Conservation (phyloP, 1,140 invertebrate species). For the Lanistes nyassanus region DNA sequence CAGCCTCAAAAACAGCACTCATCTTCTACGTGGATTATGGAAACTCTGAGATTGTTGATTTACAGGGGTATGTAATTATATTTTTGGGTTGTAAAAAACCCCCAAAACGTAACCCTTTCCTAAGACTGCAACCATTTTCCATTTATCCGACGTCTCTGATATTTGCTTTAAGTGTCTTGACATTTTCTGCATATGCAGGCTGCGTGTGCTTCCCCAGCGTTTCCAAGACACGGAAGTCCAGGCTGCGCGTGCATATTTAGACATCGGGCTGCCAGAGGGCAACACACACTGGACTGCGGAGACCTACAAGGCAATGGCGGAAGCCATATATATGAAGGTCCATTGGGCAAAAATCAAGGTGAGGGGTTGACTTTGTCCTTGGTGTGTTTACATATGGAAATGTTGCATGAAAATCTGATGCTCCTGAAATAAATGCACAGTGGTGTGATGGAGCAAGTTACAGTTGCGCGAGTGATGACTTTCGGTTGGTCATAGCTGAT, state of each 20-base stretch:
- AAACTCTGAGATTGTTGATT: conserved; percentile 31
- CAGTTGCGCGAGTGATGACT: too few relatives aligned
- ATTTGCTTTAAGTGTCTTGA: not conserved
- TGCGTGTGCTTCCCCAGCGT: conserved; percentile 15
- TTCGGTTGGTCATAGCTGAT: too few relatives aligned
- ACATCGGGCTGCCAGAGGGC: not conserved
- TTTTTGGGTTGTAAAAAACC: not conserved
- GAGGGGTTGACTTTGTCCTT: not conserved
- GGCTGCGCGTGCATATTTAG: conserved; percentile 14
- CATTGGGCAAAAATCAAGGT: conserved; percentile 18
- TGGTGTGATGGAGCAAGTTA: too few relatives aligned
- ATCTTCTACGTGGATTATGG: conserved; percentile 45
- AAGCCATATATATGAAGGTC: not conserved
- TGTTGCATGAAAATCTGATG: too few relatives aligned
- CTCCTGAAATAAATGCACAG: too few relatives aligned
- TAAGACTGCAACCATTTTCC: not conserved
- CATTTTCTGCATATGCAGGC: not conserved
- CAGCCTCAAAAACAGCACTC: conserved; percentile 6
- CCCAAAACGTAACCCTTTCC: not conserved
- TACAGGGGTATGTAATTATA: conserved; percentile 35
- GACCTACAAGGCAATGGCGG: not conserved
- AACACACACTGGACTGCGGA: not conserved
- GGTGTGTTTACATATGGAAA: not conserved
- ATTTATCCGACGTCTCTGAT: not conserved
- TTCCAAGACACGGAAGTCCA: conserved; percentile 12